Evolutionary conservation across 1,140 invertebrate genomes (phyloP).

Genomic region (Polyergus mexicanus): DNA sequence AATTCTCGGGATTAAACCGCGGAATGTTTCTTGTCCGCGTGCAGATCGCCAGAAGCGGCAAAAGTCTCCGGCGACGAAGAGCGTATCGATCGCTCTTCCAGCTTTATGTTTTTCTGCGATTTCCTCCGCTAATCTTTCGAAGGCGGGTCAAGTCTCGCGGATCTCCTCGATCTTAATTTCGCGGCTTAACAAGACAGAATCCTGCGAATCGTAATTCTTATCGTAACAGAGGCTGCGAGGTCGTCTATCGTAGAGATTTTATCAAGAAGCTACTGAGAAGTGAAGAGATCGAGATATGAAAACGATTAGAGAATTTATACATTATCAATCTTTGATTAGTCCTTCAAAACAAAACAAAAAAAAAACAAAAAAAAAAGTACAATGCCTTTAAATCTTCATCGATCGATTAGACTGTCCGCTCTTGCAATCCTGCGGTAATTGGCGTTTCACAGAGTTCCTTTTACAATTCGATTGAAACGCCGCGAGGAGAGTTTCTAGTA

Average conservation of each 20-base stretch:
- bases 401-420: conserved; percentile 16
- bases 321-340: conserved; percentile 20
- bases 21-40: conserved; percentile 43
- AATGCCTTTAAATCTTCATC: conserved; percentile 12
- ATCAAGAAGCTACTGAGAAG: conserved; percentile 15
- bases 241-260: conserved; percentile 23
- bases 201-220: conserved; percentile 31
- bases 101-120: conserved; percentile 14
- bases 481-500: neutral
- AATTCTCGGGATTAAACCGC: conserved; percentile 55
- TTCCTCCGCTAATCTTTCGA: conserved; percentile 6
- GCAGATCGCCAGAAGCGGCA: conserved; percentile 39
- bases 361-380: neutral
- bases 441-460: conserved; percentile 17
- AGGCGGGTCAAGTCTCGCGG: conserved; percentile 39
- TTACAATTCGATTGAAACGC: neutral
- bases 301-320: conserved; percentile 20
- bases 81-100: conserved; percentile 23
- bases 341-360: too few species aligned
- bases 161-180: conserved; percentile 48
- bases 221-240: conserved; percentile 37
- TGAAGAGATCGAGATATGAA: neutral
- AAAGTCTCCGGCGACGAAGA: conserved; percentile 8
- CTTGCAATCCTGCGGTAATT: conserved; percentile 35
- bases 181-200: conserved; percentile 56